Evolutionary conservation across 2,888 invertebrate genomes (phyloP).

Genomic region (Platycheirus rosarum): DNA sequence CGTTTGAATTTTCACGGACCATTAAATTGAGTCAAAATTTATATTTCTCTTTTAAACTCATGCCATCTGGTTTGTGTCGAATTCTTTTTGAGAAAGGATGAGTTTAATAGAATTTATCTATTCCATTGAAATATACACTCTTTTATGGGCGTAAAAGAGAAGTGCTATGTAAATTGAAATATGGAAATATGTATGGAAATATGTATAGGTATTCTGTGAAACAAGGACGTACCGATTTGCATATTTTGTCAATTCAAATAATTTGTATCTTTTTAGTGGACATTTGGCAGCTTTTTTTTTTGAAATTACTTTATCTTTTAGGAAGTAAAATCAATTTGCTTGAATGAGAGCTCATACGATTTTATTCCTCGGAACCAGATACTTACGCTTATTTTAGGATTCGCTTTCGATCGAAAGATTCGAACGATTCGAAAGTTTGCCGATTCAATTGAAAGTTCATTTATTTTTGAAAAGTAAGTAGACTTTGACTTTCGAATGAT

Average conservation of each 20-base stretch:
- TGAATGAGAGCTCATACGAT: background rate
- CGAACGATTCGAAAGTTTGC: too few relatives aligned
- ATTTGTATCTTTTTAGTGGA: constrained; percentile 17
- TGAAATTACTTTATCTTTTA: background rate
- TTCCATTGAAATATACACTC: background rate
- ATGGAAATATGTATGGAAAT: too few relatives aligned
- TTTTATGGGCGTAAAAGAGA: background rate
- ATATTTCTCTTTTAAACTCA: constrained; percentile 1
- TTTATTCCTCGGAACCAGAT: too few relatives aligned
- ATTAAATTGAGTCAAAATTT: constrained; percentile 15
- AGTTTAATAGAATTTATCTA: constrained; percentile 17
- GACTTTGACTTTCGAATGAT: too few relatives aligned
- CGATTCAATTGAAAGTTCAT: too few relatives aligned
- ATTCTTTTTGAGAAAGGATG: background rate
- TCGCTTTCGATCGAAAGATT: too few relatives aligned
- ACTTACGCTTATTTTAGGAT: too few relatives aligned
- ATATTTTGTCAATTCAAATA: constrained; percentile 6
- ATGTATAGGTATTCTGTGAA: background rate
- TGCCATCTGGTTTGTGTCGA: background rate
- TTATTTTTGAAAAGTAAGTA: too few relatives aligned
- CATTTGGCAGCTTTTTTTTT: constrained; percentile 5
- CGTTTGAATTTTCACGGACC: background rate
- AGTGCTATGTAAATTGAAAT: constrained; percentile 10
- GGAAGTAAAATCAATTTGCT: constrained; percentile 4
- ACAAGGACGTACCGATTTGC: constrained; percentile 2